These are phyloP conservation scores for Chionoecetes opilio DNA, from an alignment of 1,140 invertebrate species.

Conservation along the genomic window DNA sequence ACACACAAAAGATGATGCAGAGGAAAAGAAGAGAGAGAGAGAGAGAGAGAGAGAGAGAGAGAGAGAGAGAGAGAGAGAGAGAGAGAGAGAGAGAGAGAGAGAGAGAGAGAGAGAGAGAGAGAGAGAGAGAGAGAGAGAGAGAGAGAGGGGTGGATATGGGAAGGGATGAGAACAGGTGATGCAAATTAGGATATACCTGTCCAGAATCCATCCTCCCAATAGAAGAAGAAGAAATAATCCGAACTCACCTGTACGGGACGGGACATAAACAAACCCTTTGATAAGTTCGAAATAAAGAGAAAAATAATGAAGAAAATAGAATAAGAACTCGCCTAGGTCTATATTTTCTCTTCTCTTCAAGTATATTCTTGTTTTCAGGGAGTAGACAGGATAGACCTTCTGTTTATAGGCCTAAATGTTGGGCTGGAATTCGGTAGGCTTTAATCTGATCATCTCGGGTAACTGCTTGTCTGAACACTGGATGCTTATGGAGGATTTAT, in stretches of 20 bases:
- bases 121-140: neutral
- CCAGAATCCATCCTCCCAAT: neutral
- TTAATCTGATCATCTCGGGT: slow-evolving; percentile 15
- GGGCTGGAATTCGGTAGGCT: neutral
- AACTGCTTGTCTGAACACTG: neutral
- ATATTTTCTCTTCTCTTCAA: neutral
- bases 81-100: slow-evolving; percentile 23
- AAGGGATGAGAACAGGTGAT: slow-evolving; percentile 3
- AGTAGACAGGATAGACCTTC: neutral
- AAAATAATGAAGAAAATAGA: neutral
- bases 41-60: neutral
- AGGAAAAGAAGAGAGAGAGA: neutral
- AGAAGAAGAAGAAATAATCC: neutral
- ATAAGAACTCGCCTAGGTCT: neutral
- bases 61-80: slow-evolving; percentile 27
- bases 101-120: slow-evolving; percentile 16
- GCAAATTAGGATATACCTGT: neutral
- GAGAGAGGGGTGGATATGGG: neutral
- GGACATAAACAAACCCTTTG: no score
- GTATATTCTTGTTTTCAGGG: neutral
- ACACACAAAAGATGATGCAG: no score
- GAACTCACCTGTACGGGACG: no score
- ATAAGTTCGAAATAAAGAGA: no score
- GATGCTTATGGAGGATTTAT: neutral
- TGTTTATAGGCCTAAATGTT: neutral